A percentile compares a stretch with the other conserved stretches of the same genome.
Evolutionary conservation across 2,113 vertebrate genomes (phyloP).

Genomic region (Embiotoca jacksoni): DNA sequence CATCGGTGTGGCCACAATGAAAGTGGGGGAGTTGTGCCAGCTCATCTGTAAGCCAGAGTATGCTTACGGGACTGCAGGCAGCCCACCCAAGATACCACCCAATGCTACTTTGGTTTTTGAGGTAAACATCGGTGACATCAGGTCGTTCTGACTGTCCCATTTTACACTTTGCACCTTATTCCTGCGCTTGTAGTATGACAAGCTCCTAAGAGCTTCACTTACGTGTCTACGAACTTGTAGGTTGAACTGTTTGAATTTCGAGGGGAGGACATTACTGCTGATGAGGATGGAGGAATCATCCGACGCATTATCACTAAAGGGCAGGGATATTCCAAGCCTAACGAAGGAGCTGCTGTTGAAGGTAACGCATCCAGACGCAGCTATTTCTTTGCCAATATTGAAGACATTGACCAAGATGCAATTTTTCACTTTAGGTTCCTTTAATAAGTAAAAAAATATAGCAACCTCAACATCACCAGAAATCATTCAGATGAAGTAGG

Average conservation of each 20-base stretch:
- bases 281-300: slow-evolving; percentile 95
- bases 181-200: not conserved
- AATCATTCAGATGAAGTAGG: too few species aligned
- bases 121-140: slow-evolving; percentile 78
- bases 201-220: not conserved
- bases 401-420: too few species aligned
- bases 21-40: slow-evolving; percentile 91
- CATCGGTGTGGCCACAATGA: slow-evolving; percentile 95
- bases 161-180: not conserved
- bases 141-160: not conserved
- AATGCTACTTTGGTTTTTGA: slow-evolving; percentile 93
- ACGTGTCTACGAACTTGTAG: slow-evolving; percentile 72
- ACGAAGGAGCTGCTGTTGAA: slow-evolving; percentile 93
- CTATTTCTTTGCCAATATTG: too few species aligned
- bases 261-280: slow-evolving; percentile 93
- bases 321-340: slow-evolving; percentile 93
- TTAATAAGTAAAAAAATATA: too few species aligned
- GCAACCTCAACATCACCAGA: too few species aligned
- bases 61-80: slow-evolving; percentile 94
- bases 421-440: too few species aligned
- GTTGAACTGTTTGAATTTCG: slow-evolving; percentile 96
- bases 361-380: slow-evolving; percentile 75
- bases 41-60: slow-evolving; percentile 95
- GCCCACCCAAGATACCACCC: slow-evolving; percentile 97
- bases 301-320: slow-evolving; percentile 91